Conservation (phyloP, 2,888 invertebrate genomes). For the Drosophila setosimentum region DNA sequence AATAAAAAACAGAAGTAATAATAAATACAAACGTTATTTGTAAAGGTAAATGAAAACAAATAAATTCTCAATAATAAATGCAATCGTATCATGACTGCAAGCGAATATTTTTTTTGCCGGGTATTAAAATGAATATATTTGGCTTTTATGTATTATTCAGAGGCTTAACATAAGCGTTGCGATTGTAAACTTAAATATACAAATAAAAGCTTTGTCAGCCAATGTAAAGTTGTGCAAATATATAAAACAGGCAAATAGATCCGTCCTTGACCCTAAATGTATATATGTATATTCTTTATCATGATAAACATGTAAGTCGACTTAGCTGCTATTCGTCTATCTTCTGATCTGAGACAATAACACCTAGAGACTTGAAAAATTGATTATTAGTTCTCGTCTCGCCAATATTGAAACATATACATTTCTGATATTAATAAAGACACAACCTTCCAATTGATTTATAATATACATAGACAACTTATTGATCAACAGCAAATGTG, state of each 20-base stretch:
- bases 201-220: background rate
- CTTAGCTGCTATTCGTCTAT: no score
- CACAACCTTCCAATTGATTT: background rate
- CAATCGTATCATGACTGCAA: background rate
- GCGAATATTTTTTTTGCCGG: background rate
- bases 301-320: no score
- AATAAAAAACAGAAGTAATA: background rate
- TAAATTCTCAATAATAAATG: background rate
- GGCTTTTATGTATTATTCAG: background rate
- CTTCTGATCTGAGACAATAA: no score
- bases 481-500: background rate
- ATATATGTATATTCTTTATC: no score
- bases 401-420: background rate
- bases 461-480: no score
- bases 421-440: background rate
- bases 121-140: background rate
- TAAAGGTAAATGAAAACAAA: background rate
- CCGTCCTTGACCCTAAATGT: no score
- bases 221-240: no score
- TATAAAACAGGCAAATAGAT: no score
- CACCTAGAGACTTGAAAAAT: no score
- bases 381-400: no score
- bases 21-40: background rate
- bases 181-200: background rate
- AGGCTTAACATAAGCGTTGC: background rate